These are phyloP conservation scores for Magallana angulata DNA, from an alignment of 1,140 invertebrate species.

Conservation along the genomic window DNA sequence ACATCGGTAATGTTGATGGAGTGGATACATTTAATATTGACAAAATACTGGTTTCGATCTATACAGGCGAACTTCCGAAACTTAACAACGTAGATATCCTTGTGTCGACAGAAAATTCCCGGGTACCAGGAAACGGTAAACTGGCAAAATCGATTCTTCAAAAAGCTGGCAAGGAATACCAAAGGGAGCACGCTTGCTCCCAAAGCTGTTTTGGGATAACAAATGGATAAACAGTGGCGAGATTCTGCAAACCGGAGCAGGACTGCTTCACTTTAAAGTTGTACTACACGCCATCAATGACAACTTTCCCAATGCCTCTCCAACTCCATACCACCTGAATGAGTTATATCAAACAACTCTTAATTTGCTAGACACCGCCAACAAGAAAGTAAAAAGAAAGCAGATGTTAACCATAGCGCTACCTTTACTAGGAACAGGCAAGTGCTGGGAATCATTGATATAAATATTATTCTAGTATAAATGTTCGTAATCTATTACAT, in stretches of 20 bases:
- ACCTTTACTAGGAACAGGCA: neutral
- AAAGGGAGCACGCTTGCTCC: constrained; percentile 14
- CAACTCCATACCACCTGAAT: neutral
- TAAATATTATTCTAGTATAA: no score
- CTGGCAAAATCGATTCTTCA: constrained; percentile 32
- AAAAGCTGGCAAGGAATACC: constrained; percentile 12
- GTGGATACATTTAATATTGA: neutral
- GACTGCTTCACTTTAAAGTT: neutral
- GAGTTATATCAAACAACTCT: neutral
- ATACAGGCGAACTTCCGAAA: constrained; percentile 13
- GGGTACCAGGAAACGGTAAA: neutral
- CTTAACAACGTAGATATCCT: constrained; percentile 35
- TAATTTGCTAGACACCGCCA: neutral
- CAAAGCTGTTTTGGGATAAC: neutral
- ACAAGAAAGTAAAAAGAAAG: neutral
- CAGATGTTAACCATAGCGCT: neutral
- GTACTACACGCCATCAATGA: constrained; percentile 2
- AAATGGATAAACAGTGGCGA: neutral
- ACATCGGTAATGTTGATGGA: neutral
- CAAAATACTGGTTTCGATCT: constrained; percentile 4
- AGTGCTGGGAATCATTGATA: neutral
- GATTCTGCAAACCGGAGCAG: neutral
- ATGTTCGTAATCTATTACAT: no score
- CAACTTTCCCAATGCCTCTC: neutral
- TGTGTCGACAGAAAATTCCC: constrained; percentile 38